Evolutionary conservation across 2,888 invertebrate species (phyloP).

Genomic region (Schizaphis graminum): DNA sequence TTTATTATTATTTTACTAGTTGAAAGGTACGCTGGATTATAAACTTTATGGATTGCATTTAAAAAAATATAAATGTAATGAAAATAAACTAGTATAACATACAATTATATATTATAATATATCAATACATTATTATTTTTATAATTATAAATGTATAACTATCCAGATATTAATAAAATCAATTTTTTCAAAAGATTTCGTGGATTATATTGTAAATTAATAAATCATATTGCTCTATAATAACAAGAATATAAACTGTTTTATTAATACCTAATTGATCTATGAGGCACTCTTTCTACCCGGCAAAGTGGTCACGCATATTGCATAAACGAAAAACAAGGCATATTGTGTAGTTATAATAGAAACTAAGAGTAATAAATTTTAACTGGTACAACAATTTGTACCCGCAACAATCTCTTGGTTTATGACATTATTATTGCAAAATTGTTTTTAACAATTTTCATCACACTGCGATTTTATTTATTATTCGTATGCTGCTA

Average conservation of each 20-base stretch:
- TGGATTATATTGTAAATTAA: background rate
- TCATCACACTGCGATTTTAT: background rate
- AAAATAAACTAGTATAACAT: background rate
- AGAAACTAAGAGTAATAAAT: background rate
- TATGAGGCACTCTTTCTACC: background rate
- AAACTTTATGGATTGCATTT: background rate
- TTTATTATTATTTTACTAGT: background rate
- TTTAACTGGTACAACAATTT: constrained; percentile 6
- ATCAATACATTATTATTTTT: background rate
- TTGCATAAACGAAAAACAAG: background rate
- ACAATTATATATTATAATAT: background rate
- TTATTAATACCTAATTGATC: background rate
- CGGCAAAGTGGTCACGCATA: background rate
- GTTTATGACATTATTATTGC: constrained; percentile 2
- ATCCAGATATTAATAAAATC: background rate
- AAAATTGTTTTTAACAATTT: background rate
- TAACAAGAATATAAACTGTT: background rate
- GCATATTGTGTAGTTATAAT: background rate
- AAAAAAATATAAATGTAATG: background rate
- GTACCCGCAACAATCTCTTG: background rate
- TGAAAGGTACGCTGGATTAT: background rate
- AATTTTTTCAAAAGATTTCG: background rate
- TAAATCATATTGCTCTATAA: background rate
- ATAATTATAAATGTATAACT: background rate
- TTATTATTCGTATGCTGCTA: constrained; percentile 2